Evolutionary conservation across 1,140 invertebrate genomes (phyloP).

Genomic region (Drosophila hydei): DNA sequence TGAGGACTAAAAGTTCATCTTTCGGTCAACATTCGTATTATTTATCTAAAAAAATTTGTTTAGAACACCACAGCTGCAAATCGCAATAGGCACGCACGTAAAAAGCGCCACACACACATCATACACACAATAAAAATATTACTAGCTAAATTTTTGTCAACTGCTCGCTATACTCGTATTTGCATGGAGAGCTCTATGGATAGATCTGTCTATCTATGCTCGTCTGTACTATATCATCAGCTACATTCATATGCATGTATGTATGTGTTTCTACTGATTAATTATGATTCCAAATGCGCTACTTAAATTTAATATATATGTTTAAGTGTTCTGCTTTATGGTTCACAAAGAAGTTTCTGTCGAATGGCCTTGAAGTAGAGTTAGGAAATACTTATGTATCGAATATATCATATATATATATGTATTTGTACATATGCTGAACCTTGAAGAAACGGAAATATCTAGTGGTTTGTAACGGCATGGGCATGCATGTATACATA

Average conservation of each 20-base stretch:
- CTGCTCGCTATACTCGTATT: constrained; percentile 39
- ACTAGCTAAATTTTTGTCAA: constrained; percentile 69
- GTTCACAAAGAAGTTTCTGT: constrained; percentile 5
- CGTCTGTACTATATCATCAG: constrained; percentile 27
- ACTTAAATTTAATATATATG: constrained; percentile 45
- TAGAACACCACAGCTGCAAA: constrained; percentile 77
- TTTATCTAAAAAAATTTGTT: constrained; percentile 69
- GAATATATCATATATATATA: background rate
- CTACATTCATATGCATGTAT: constrained; percentile 25
- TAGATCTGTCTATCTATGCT: constrained; percentile 42
- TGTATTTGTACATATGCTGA: background rate
- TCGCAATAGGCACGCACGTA: constrained; percentile 60
- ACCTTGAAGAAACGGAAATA: background rate
- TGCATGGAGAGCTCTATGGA: constrained; percentile 5
- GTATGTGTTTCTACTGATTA: constrained; percentile 25
- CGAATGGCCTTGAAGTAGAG: constrained; percentile 10
- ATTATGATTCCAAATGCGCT: constrained; percentile 53
- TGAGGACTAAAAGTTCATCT: constrained; percentile 32
- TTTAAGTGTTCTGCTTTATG: constrained; percentile 21
- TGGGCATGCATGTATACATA: too few species aligned
- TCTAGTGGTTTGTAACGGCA: constrained; percentile 2
- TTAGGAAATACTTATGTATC: background rate
- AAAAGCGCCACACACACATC: constrained; percentile 61
- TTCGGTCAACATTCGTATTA: constrained; percentile 41
- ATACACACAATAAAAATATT: constrained; percentile 48